Percentiles rank a stretch among this genome's conserved stretches.
Conservation (phyloP, 2,797 vertebrate genomes). For the Allobates femoralis region DNA sequence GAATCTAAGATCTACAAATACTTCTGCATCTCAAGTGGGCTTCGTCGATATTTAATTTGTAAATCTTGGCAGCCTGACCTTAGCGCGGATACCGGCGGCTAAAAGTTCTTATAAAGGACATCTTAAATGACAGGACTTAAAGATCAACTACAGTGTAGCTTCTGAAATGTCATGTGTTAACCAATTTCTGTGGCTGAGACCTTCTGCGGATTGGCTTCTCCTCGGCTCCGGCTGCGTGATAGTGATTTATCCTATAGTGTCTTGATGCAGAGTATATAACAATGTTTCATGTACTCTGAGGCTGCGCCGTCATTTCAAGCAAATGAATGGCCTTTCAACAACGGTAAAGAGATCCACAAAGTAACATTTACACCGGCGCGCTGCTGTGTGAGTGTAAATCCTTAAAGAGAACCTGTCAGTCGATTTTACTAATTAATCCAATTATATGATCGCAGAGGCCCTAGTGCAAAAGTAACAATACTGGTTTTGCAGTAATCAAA, state of each 20-base stretch:
- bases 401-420: no score
- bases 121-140: slow-evolving; percentile 59
- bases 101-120: slow-evolving; percentile 56
- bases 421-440: background rate
- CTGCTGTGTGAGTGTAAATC: background rate
- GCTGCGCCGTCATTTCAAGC: background rate
- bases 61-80: slow-evolving; percentile 62
- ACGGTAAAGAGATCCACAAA: background rate
- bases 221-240: background rate
- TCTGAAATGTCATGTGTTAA: slow-evolving; percentile 57
- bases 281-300: slow-evolving; percentile 5
- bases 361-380: background rate
- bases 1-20: slow-evolving; percentile 48
- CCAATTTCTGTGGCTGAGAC: slow-evolving; percentile 44
- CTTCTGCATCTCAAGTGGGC: slow-evolving; percentile 44
- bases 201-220: slow-evolving; percentile 9
- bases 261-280: background rate
- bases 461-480: no score
- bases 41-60: slow-evolving; percentile 60
- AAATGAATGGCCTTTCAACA: slow-evolving; percentile 9
- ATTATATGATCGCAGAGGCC: background rate
- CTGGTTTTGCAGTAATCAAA: no score
- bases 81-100: slow-evolving; percentile 37
- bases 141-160: slow-evolving; percentile 54
- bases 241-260: slow-evolving; percentile 30